Evolutionary conservation across 1,140 invertebrate species (phyloP).

Genomic region (Drosophila azteca): DNA sequence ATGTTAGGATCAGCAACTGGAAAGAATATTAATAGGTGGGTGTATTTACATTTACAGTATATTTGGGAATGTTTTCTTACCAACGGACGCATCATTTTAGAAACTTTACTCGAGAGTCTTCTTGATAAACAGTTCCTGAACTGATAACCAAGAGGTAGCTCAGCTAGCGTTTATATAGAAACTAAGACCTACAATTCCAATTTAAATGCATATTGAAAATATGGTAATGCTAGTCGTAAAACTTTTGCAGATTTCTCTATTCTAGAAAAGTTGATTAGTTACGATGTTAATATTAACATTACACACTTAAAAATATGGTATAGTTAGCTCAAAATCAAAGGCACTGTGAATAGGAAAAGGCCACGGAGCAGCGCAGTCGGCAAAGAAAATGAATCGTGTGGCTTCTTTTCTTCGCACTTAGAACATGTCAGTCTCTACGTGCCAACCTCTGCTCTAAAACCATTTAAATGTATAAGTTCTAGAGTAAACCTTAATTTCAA

Average conservation of each 20-base stretch:
- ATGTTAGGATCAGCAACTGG: constrained; percentile 31
- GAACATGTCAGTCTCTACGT: too few species aligned
- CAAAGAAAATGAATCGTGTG: too few species aligned
- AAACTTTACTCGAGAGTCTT: not conserved
- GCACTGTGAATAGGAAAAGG: too few species aligned
- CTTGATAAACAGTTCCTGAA: not conserved
- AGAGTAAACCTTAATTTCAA: too few species aligned
- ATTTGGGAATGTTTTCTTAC: not conserved
- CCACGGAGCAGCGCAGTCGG: too few species aligned
- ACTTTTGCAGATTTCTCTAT: too few species aligned
- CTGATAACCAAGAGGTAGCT: not conserved
- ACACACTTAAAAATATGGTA: not conserved
- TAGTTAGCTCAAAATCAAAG: too few species aligned
- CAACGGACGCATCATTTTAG: constrained; percentile 9
- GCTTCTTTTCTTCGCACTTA: too few species aligned
- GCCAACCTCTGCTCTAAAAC: too few species aligned
- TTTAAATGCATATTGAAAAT: not conserved
- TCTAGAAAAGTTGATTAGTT: too few species aligned
- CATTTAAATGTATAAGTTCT: not conserved
- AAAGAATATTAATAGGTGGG: too few species aligned
- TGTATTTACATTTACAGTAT: not conserved
- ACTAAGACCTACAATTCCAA: not conserved
- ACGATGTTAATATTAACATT: too few species aligned
- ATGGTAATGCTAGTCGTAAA: constrained; percentile 13
- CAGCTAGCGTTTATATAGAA: constrained; percentile 14